Evolutionary conservation across 2,113 vertebrate species (phyloP), one percentile per base, ranked within the genome.

Genomic region (Trachemys scripta): DNA sequence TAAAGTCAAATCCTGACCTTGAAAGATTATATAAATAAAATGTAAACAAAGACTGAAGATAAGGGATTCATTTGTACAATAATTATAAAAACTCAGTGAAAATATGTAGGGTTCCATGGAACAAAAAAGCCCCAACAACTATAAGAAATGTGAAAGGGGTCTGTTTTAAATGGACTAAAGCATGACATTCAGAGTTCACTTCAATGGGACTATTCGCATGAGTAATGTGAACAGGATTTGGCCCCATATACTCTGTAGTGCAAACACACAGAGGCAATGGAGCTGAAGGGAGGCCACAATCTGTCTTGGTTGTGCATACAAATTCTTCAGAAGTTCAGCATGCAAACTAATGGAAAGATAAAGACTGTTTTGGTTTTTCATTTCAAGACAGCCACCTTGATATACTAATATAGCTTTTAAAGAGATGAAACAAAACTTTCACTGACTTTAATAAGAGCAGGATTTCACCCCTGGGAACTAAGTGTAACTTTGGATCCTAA

Each of bases 181-280:
- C 35, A 19, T 38, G 65, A 38, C 65, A 78, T 78, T 47, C 42
- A 91, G 96, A 94, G 89, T 95, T 96, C 57, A 16, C 96, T 94
- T 97, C 89, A 91, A 69, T 80, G 85, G 90, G 69, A 94, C 86
- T 96, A 90, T 97, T 96, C 95, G 85, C 90, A 87, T 94, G 95
- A 96, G 11, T 91, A 90, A 89, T 94, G 87, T 29, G 93, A 96
- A 78, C 24, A 78, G 59, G 93, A 91, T 97, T 93, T 97, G 96
- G 94, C 89, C 92, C 75, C 35, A 16, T 76, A 90, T 59, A 69
- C 92, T 93, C 81, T 89, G 91, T 6, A 25, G 75, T 83, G 90
- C 93, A 96, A 97, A 97, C 91, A 92, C 83, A 97, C 95, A 95
- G 96, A 93, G 94, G 57, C 96, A 95, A 88, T 95, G 93, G 24